phyloP scores from a whole-genome alignment of 2,888 invertebrate species.

The Creontiades dilutus region DNA sequence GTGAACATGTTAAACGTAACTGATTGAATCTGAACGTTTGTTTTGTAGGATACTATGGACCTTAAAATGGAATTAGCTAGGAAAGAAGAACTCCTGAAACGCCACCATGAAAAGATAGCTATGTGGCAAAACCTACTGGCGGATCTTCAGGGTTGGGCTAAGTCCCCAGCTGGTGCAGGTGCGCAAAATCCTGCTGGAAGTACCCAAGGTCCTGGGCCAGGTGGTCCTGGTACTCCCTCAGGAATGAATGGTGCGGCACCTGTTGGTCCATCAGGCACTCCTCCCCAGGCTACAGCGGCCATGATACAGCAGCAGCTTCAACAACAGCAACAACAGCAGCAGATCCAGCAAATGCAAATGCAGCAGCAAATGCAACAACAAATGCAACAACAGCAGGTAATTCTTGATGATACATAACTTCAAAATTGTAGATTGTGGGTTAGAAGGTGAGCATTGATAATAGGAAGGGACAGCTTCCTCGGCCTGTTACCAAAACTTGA shows the following conservation, averaged over 20 bases:
- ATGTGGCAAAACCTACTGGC: constrained; percentile 94
- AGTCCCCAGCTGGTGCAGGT: constrained; percentile 79
- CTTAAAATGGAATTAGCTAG: constrained; percentile 89
- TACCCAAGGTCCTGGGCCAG: constrained; percentile 74
- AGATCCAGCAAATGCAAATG: constrained; percentile 78
- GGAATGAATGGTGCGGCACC: constrained; percentile 72
- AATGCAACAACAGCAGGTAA: constrained; percentile 77
- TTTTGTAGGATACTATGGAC: constrained; percentile 88
- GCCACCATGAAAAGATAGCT: constrained; percentile 93
- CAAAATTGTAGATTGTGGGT: too few relatives aligned
- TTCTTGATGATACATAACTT: not conserved
- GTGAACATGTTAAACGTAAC: too few relatives aligned
- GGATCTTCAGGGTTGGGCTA: constrained; percentile 84
- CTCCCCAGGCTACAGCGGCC: constrained; percentile 77
- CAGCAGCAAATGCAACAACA: constrained; percentile 80
- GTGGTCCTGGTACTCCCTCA: constrained; percentile 71
- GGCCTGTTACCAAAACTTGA: too few relatives aligned
- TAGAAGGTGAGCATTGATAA: too few relatives aligned
- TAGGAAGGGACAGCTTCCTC: too few relatives aligned
- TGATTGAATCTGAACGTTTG: not conserved
- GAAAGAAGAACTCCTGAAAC: constrained; percentile 92
- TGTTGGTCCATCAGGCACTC: constrained; percentile 73
- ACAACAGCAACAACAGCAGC: constrained; percentile 79
- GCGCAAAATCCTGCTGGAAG: constrained; percentile 78
- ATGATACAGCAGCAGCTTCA: constrained; percentile 77